Conservation (phyloP, 2,888 invertebrate species). For the Augiades crinisus region DNA sequence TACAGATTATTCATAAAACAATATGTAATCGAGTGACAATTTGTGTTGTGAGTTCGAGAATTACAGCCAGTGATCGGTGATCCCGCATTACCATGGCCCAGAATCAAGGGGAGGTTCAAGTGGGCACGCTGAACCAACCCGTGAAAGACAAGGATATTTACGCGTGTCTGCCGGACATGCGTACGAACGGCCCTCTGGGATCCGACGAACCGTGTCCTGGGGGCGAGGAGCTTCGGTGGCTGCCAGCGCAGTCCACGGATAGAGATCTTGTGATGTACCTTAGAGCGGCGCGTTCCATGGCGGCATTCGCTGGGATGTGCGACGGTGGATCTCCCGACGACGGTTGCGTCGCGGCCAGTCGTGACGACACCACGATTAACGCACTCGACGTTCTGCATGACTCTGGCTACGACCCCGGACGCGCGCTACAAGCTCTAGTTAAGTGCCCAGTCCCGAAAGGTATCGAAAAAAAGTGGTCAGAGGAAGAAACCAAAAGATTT, state of each 20-base stretch:
- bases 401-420: conserved; percentile 97
- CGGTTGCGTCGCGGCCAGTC: conserved; percentile 97
- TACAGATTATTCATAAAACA: conserved; percentile 46
- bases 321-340: conserved; percentile 98
- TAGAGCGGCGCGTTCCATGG: conserved; percentile 98
- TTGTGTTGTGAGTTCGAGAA: conserved; percentile 58
- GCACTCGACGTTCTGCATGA: conserved; percentile 97
- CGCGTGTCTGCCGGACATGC: conserved; percentile 81
- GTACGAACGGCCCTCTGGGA: conserved; percentile 71
- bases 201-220: conserved; percentile 73
- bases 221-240: conserved; percentile 96
- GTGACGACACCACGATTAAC: conserved; percentile 98
- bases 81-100: conserved; percentile 72
- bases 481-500: conserved; percentile 98
- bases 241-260: conserved; percentile 95
- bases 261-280: conserved; percentile 98
- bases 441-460: conserved; percentile 98
- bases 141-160: conserved; percentile 75
- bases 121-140: conserved; percentile 72
- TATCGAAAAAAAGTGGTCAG: conserved; percentile 98
- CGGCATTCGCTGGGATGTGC: conserved; percentile 99
- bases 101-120: conserved; percentile 79
- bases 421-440: conserved; percentile 97
- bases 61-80: conserved; percentile 60
- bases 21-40: conserved; percentile 59